Base-by-base conservation (phyloP, 2,113 vertebrate species). In the Anolis sagrei region DNA sequence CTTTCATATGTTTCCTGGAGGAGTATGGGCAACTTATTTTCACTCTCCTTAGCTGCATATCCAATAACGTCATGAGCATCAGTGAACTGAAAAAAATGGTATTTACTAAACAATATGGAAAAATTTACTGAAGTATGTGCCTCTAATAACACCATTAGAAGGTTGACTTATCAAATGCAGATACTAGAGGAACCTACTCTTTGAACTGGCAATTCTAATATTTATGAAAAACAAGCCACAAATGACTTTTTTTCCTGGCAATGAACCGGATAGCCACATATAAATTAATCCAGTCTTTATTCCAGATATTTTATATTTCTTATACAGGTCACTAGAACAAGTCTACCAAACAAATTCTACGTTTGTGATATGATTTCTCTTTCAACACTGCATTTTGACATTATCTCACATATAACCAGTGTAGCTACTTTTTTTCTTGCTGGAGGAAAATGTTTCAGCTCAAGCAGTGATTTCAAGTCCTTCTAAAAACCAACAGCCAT, bases 221-320 rank as follows among this genome's bases (percentile, higher is more conserved):
- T 48, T 86, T 66, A 2, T 23, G 68, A 87, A 79, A 72, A 87
- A 73, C 0, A 51, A 85, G 83, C 86, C 0, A 0, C 19, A 62
- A 49, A 89, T 27, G 51, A 91, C 89, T 70, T 66, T 49, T 72
- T 72, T 83, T 58, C 54, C 62, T 89, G 36, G 58, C 82, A 92
- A 85, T 78, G 81, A 87, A 86, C 82, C 82, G 95, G 93, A 88
- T 95, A 94, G 93, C 79, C 92, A 94, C 92, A 95, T 95, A 96
- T 94, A 92, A 97, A 96, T 95, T 94, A 95, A 97, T 94, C 93
- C 92, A 95, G 95, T 94, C 95, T 97, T 97, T 97, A 97, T 97
- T 97, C 95, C 96, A 95, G 94, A 94, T 88, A 91, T 89, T 95
- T 94, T 94, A 90, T 96, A 96, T 91, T 96, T 94, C 93, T 94